Conservation (phyloP, 2,797 vertebrate species). For the Manis javanica region DNA sequence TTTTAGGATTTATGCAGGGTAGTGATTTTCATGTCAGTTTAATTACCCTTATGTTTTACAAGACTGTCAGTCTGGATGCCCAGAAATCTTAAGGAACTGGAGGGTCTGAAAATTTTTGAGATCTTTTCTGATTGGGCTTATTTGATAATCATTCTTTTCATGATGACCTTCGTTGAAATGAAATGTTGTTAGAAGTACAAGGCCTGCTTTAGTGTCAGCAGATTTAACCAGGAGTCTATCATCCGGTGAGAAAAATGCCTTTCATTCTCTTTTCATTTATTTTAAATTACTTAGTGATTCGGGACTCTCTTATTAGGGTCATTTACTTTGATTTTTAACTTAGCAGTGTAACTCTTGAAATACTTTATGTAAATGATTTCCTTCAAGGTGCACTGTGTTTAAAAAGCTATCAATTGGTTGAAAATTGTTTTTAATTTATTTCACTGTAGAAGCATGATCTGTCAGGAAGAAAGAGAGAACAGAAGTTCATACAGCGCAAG, state of each 20-base stretch:
- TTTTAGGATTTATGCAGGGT: constrained; percentile 86
- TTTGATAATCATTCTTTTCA: constrained; percentile 84
- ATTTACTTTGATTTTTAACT: constrained; percentile 89
- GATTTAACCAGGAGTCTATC: constrained; percentile 85
- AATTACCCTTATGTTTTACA: constrained; percentile 87
- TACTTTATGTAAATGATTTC: constrained; percentile 86
- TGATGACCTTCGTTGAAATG: constrained; percentile 81
- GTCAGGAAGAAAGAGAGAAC: constrained; percentile 73
- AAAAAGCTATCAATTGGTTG: constrained; percentile 82
- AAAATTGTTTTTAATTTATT: constrained; percentile 87
- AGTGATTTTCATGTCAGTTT: constrained; percentile 87
- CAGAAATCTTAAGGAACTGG: constrained; percentile 81
- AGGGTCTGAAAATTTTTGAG: constrained; percentile 80
- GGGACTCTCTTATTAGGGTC: constrained; percentile 87
- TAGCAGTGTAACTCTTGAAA: constrained; percentile 85
- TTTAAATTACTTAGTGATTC: constrained; percentile 86
- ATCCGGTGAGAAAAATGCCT: constrained; percentile 85
- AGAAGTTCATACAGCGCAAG: constrained; percentile 76
- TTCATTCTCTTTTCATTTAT: constrained; percentile 86
- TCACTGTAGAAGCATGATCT: constrained; percentile 78
- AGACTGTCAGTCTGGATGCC: constrained; percentile 82
- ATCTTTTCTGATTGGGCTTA: constrained; percentile 83
- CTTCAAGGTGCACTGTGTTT: constrained; percentile 86
- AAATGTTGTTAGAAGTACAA: constrained; percentile 80
- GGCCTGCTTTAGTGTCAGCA: constrained; percentile 80